These are phyloP conservation scores for Heliothis subflexa DNA, from an alignment of 1,140 invertebrate genomes.

Conservation along the genomic window DNA sequence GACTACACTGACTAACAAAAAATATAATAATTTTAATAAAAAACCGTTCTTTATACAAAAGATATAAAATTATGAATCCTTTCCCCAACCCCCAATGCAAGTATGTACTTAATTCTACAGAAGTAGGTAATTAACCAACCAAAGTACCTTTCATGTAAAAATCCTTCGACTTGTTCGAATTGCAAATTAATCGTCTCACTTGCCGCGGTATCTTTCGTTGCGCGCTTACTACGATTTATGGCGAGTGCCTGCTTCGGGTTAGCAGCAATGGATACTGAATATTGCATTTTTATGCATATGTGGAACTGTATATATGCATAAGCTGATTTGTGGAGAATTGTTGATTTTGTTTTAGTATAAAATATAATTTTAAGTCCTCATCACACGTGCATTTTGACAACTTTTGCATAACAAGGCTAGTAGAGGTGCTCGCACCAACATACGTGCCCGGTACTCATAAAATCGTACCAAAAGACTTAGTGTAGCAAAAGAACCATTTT, in stretches of 20 bases:
- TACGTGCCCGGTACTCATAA: not conserved
- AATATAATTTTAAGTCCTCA: not conserved
- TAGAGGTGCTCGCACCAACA: not conserved
- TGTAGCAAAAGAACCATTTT: not conserved
- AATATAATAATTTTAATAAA: not conserved
- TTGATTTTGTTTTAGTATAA: not conserved
- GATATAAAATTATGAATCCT: not conserved
- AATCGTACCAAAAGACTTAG: not conserved
- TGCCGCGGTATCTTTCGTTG: slow-evolving; percentile 38
- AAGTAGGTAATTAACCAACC: slow-evolving; percentile 16
- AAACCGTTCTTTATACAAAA: not conserved
- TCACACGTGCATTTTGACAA: not conserved
- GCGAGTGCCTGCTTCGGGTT: not conserved
- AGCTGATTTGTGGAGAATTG: slow-evolving; percentile 10
- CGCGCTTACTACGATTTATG: slow-evolving; percentile 31
- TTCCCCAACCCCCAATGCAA: not conserved
- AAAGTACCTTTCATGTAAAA: not conserved
- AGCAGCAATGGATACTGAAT: slow-evolving; percentile 33
- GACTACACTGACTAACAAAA: not conserved
- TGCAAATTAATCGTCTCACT: slow-evolving; percentile 43
- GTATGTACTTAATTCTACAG: slow-evolving; percentile 2
- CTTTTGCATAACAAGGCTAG: slow-evolving; percentile 17
- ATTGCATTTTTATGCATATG: slow-evolving; percentile 41
- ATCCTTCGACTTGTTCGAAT: slow-evolving; percentile 30
- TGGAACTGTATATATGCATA: slow-evolving; percentile 1